These are phyloP conservation scores for Spermophilus dauricus DNA, from an alignment of 2,113 vertebrate genomes.

Conservation along the genomic window DNA sequence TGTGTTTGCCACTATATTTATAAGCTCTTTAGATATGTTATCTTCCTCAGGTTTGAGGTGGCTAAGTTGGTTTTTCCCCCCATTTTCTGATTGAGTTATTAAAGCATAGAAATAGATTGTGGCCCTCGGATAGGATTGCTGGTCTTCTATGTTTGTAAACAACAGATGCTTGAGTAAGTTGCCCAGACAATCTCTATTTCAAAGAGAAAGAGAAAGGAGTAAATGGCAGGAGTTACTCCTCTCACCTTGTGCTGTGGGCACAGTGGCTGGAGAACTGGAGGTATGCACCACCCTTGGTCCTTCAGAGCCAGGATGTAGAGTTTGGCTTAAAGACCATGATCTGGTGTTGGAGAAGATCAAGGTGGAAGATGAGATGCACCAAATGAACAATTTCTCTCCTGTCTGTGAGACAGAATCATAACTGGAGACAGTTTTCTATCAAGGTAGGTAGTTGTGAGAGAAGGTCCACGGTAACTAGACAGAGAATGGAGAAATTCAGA, in stretches of 20 bases:
- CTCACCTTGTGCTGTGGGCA: background rate
- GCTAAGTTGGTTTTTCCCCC: background rate
- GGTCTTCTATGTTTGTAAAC: background rate
- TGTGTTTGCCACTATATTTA: background rate
- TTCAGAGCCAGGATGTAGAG: background rate
- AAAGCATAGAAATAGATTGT: background rate
- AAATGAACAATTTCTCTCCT: too few relatives aligned
- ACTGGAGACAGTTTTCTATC: too few relatives aligned
- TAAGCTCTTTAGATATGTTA: background rate
- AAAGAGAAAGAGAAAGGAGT: background rate
- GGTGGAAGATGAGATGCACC: too few relatives aligned
- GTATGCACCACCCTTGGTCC: accelerated
- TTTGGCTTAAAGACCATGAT: background rate
- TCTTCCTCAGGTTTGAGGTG: background rate
- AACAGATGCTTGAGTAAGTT: background rate
- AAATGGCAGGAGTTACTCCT: background rate
- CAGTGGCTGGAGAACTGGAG: background rate
- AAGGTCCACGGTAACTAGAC: too few relatives aligned
- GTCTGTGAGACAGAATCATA: too few relatives aligned
- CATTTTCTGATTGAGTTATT: background rate
- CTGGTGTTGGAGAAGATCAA: background rate
- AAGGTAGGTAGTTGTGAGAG: too few relatives aligned
- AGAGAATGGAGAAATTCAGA: too few relatives aligned
- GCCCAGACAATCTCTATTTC: constrained; percentile 41
- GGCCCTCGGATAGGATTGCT: background rate